phyloP scores from a whole-genome alignment of 2,888 invertebrate genomes.

The Apamea crenata region DNA sequence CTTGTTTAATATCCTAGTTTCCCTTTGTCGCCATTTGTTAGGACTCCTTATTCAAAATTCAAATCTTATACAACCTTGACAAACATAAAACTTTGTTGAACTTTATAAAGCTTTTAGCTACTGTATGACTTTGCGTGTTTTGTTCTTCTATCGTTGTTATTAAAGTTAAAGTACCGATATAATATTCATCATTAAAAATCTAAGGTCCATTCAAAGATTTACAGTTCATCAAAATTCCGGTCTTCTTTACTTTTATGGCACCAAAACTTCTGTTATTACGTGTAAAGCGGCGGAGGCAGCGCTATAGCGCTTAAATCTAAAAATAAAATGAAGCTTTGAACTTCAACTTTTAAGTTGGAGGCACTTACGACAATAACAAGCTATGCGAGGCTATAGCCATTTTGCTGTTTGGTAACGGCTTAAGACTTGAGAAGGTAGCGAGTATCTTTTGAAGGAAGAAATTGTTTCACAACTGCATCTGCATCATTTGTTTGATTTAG shows the following conservation, averaged over 20 bases:
- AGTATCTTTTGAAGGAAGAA: background rate
- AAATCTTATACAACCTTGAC: conserved; percentile 15
- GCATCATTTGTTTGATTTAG: background rate
- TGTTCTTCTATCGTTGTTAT: conserved; percentile 13
- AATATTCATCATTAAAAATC: conserved; percentile 43
- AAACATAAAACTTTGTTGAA: conserved; percentile 25
- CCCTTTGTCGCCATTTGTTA: background rate
- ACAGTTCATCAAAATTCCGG: conserved; percentile 49
- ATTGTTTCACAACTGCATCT: background rate
- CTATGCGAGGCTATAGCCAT: conserved; percentile 64
- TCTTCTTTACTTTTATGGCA: conserved; percentile 32
- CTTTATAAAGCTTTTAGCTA: background rate
- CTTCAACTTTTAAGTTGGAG: conserved; percentile 67
- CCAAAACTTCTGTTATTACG: conserved; percentile 58
- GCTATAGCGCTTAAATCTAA: conserved; percentile 54
- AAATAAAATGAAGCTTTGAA: conserved; percentile 67
- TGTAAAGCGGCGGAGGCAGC: conserved; percentile 23
- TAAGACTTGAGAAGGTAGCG: conserved; percentile 38
- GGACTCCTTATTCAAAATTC: conserved; percentile 17
- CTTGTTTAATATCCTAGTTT: background rate
- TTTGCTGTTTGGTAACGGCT: conserved; percentile 38
- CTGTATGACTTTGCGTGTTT: conserved; percentile 26
- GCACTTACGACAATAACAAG: conserved; percentile 70
- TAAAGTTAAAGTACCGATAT: conserved; percentile 18
- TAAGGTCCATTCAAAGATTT: conserved; percentile 23